Evolutionary conservation across 2,113 vertebrate genomes (phyloP), one percentile per base, ranked within the genome.

Genomic region (Microcebus jonahi): DNA sequence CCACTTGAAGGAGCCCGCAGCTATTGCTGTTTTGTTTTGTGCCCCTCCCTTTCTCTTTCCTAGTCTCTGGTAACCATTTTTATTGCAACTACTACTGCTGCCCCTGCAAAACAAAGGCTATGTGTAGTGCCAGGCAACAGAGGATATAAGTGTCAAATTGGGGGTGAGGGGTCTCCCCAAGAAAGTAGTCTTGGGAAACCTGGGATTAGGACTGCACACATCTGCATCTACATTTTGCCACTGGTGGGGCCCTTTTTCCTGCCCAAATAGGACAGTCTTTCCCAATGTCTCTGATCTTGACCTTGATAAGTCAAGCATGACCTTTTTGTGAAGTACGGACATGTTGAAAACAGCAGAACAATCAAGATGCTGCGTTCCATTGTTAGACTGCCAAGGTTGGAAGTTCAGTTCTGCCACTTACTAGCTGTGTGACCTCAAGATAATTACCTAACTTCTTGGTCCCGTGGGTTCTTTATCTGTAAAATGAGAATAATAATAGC

Each of bases 261-360:
- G 14, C 8, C 25, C 39, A 53, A 70, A 36, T 18, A 17, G 36
- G 50, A 15, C 67, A 27, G 50, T 80, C 20, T 27, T 34, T 67
- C 61, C 80, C 48, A 39, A 2, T 76, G n/a, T 70, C 73, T 93
- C 76, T 94, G 77, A 94, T 70, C n/a, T 94, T 86, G 34, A 95
- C 67, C 53, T 67, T 85, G 70, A 68, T 6, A 79, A 55, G 29
- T 55, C 75, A 57, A 57, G 34, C 17, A 48, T 27, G 71, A 34
- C n/a, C 36, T 71, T 82, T 39, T 57, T 23, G 7, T 71, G 42
- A 71, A 90, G 42, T 76, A 29, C 0, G 0, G 2, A 42, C n/a
- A 29, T 59, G 63, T 55, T 81, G 53, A 80, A 65, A 87, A 75
- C 25, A 86, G 63, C 63, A 50, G 50, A 61, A 23, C 31, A 67